phyloP scores from a whole-genome alignment of 2,797 vertebrate species.

The Lepidocolaptes lacrymiger region DNA sequence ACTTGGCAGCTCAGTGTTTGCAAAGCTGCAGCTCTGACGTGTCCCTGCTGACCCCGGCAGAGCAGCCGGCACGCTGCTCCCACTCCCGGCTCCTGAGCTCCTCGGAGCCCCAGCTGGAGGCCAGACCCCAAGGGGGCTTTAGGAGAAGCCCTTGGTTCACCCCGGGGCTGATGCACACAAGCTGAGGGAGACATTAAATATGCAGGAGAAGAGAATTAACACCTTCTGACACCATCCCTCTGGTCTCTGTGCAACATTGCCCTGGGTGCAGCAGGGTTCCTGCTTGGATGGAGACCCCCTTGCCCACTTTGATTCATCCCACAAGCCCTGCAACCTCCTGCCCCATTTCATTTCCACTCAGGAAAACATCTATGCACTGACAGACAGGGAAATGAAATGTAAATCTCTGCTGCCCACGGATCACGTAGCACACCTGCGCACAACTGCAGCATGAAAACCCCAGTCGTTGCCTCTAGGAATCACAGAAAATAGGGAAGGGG shows the following conservation, averaged over 20 bases:
- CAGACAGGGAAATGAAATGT: background rate
- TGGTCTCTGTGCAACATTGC: background rate
- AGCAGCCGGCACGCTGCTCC: background rate
- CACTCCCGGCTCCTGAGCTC: background rate
- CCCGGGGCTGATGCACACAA: background rate
- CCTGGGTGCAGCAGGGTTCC: rapidly evolving
- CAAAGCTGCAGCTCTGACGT: background rate
- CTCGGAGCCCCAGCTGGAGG: background rate
- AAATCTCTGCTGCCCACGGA: background rate
- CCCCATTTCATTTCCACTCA: rapidly evolving
- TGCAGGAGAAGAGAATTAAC: rapidly evolving
- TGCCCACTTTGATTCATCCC: background rate
- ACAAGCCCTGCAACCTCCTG: background rate
- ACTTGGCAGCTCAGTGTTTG: background rate
- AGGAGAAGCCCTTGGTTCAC: background rate
- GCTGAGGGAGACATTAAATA: background rate
- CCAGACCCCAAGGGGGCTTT: background rate
- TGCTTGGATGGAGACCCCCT: background rate
- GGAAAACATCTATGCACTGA: background rate
- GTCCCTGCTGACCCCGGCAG: background rate
- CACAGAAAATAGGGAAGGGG: background rate
- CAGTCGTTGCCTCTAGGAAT: background rate
- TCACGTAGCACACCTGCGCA: background rate
- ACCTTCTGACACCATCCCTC: background rate
- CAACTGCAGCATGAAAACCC: rapidly evolving